Conservation (phyloP, 2,797 vertebrate genomes). For the Ptychadena robeensis region DNA sequence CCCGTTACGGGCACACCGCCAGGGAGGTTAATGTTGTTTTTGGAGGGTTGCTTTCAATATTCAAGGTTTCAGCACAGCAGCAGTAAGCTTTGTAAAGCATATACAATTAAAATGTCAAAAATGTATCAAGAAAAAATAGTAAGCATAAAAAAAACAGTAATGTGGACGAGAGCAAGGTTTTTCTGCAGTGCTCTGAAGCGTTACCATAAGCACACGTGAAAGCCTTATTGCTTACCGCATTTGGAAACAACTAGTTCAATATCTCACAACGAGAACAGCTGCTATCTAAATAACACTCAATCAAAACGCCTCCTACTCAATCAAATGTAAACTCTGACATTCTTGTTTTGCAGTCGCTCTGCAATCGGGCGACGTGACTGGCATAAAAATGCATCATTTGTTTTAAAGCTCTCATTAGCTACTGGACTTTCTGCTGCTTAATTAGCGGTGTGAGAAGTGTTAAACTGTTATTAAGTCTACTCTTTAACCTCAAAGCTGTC, state of each 20-base stretch:
- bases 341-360: accelerated
- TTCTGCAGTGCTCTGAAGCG: neutral
- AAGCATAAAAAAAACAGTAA: neutral
- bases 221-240: constrained; percentile 2
- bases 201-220: neutral
- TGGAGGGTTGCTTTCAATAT: neutral
- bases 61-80: neutral
- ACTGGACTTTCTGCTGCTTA: constrained; percentile 48
- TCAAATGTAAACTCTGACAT: constrained; percentile 18
- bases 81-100: neutral
- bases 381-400: constrained; percentile 28
- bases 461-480: constrained; percentile 46
- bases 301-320: neutral
- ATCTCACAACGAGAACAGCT: neutral
- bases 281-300: neutral
- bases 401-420: constrained; percentile 46
- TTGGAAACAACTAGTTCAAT: neutral
- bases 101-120: neutral
- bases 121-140: neutral
- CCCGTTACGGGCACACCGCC: too few species aligned
- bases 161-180: neutral
- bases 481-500: constrained; percentile 46
- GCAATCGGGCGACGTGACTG: constrained; percentile 5
- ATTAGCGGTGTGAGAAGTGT: constrained; percentile 48
- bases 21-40: neutral